A percentile compares a stretch with the other conserved stretches of the same genome.
These are phyloP conservation scores for Zosterops japonicus DNA, from an alignment of 2,113 vertebrate genomes.

Conservation along the genomic window DNA sequence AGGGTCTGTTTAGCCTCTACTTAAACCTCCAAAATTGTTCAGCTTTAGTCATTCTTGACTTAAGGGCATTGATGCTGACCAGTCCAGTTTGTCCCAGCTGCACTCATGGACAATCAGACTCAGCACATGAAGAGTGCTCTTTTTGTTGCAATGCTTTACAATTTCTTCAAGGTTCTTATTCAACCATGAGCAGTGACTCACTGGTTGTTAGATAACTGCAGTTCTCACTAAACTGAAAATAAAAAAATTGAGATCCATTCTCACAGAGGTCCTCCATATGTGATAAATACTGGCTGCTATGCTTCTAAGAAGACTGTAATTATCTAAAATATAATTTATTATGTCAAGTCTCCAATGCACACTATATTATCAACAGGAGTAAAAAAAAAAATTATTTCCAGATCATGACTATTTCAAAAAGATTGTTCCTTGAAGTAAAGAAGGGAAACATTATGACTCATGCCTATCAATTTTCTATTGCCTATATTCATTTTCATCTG, in stretches of 20 bases:
- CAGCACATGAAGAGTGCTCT: not conserved
- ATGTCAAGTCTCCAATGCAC: not conserved
- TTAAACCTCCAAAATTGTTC: not conserved
- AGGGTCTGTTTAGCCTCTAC: not conserved
- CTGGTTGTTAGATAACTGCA: not conserved
- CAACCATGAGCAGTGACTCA: not conserved
- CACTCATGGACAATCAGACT: not conserved
- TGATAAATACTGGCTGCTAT: not conserved
- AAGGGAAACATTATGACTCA: not conserved
- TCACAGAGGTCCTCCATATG: not conserved
- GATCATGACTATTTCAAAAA: conserved; percentile 2
- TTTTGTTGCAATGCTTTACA: not conserved
- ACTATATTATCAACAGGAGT: not conserved
- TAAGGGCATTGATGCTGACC: not conserved
- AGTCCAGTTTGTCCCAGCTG: not conserved
- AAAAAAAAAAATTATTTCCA: not conserved
- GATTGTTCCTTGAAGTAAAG: not conserved
- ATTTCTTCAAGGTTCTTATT: not conserved
- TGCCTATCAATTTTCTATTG: not conserved
- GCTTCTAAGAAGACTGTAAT: not conserved
- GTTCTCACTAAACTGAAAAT: not conserved
- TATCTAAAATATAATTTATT: not conserved
- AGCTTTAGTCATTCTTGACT: not conserved
- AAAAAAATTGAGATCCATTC: not conserved
- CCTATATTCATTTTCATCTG: not conserved